phyloP scores from a whole-genome alignment of 1,140 invertebrate species.

The Anastatus disparis region DNA sequence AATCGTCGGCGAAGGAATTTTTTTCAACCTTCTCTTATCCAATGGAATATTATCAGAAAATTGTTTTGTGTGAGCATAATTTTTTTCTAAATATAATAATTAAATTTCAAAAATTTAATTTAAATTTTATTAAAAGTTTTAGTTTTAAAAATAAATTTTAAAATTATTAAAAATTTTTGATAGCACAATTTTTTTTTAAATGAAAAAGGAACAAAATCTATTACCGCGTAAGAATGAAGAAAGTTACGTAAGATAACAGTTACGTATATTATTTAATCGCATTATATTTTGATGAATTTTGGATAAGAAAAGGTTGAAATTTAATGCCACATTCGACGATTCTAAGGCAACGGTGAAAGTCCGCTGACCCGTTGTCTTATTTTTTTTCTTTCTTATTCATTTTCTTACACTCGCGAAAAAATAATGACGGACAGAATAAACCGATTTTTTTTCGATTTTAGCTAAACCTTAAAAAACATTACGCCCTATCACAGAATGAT shows the following conservation, averaged over 20 bases:
- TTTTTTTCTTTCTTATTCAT: conserved; percentile 4
- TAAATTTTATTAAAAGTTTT: too few species aligned
- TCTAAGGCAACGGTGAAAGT: conserved; percentile 36
- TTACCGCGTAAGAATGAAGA: too few species aligned
- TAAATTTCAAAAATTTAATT: too few species aligned
- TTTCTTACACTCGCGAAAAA: conserved; percentile 1
- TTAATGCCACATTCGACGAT: conserved; percentile 17
- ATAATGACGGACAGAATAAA: conserved; percentile 23
- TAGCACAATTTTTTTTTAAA: too few species aligned
- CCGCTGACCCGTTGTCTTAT: conserved; percentile 22
- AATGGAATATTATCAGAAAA: too few species aligned
- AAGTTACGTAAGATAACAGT: too few species aligned
- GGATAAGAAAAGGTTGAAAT: conserved; percentile 3
- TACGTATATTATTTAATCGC: too few species aligned
- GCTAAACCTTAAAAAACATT: conserved; percentile 24
- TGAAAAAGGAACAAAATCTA: too few species aligned
- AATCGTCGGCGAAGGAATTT: conserved; percentile 1
- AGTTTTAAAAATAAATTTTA: too few species aligned
- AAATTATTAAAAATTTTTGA: too few species aligned
- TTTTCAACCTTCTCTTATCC: conserved; percentile 13
- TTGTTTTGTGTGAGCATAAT: too few species aligned
- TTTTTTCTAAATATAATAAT: too few species aligned
- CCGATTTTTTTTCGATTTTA: conserved; percentile 15
- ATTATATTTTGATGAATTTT: not conserved
- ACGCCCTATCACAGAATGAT: conserved; percentile 41